A percentile compares a stretch with the other conserved stretches of the same genome.
Conservation (phyloP, 2,113 vertebrate species). For the Rhombomys opimus region DNA sequence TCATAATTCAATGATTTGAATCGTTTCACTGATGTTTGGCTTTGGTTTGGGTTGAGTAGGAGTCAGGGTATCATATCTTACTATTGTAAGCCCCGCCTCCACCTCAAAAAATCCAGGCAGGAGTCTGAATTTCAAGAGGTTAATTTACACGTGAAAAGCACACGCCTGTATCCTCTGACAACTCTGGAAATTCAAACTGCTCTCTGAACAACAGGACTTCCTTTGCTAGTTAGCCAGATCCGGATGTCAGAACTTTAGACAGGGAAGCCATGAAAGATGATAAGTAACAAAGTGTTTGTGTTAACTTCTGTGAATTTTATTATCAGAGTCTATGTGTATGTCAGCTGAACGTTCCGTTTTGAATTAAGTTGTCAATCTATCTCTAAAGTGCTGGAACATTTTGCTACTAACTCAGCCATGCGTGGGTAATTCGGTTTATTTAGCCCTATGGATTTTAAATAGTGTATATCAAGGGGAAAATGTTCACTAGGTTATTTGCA, state of each 20-base stretch:
- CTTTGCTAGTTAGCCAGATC: background rate
- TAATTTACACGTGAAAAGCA: background rate
- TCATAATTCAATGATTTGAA: background rate
- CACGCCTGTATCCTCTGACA: background rate
- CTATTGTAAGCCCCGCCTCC: background rate
- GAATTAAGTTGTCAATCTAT: background rate
- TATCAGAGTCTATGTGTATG: background rate
- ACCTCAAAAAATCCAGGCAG: background rate
- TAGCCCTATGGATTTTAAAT: background rate
- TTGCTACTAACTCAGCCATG: background rate
- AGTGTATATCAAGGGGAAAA: background rate
- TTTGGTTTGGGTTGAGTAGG: background rate
- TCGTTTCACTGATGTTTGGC: background rate
- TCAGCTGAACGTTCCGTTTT: slow-evolving; percentile 21
- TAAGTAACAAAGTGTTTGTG: background rate
- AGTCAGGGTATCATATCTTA: background rate
- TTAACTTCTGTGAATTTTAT: slow-evolving; percentile 19
- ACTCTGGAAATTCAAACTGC: background rate
- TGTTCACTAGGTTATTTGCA: background rate
- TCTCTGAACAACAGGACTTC: background rate
- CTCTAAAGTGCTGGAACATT: background rate
- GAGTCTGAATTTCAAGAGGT: background rate
- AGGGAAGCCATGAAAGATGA: background rate
- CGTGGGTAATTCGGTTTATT: background rate
- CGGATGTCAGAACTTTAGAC: background rate